phyloP scores from a whole-genome alignment of 2,113 vertebrate genomes.

The Festucalex cinctus region DNA sequence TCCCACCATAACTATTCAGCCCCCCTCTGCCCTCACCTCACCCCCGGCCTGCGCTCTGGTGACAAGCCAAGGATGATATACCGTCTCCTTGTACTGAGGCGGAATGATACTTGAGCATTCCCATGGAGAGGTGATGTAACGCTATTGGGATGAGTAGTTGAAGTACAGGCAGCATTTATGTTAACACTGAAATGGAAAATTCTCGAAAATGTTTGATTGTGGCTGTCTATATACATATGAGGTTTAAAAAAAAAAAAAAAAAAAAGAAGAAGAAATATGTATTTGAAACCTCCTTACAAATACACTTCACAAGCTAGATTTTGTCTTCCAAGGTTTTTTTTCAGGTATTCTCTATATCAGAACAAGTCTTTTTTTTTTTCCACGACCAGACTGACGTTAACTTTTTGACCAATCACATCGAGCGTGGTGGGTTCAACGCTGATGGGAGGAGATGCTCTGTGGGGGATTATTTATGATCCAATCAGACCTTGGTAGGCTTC shows the following conservation, averaged over 20 bases:
- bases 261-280: too few species aligned
- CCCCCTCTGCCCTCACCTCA: constrained; percentile 1
- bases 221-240: too few species aligned
- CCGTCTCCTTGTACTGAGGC: constrained; percentile 23
- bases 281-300: too few species aligned
- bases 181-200: too few species aligned
- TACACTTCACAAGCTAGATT: neutral
- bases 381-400: neutral
- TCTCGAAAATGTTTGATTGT: too few species aligned
- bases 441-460: constrained; percentile 28
- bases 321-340: neutral
- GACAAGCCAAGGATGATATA: constrained; percentile 46
- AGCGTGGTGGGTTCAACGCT: constrained; percentile 17
- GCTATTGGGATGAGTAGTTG: neutral
- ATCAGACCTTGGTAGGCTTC: constrained; percentile 50
- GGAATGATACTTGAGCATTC: constrained; percentile 17
- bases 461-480: constrained; percentile 62
- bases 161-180: neutral
- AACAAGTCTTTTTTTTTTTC: too few species aligned
- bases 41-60: constrained; percentile 1
- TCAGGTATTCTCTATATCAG: neutral
- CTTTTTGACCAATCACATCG: constrained; percentile 37
- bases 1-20: neutral
- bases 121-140: constrained; percentile 13
- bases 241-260: too few species aligned